Evolutionary conservation across 2,888 invertebrate species (phyloP).

Genomic region (Drymonia ruficornis): DNA sequence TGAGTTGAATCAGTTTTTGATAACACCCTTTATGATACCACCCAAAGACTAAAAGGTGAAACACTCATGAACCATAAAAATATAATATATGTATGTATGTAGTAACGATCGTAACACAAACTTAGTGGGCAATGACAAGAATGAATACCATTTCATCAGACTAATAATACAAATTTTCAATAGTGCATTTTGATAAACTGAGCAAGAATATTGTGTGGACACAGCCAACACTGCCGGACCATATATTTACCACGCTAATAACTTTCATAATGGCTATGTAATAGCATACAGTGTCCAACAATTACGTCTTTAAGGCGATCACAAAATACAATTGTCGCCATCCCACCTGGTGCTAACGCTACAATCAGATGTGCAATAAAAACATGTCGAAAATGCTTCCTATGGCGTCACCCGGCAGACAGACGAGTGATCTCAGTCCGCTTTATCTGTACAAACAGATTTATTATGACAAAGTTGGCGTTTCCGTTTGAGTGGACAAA

Average conservation of each 20-base stretch:
- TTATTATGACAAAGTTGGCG: constrained; percentile 4
- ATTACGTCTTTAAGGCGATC: neutral
- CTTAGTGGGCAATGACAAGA: too few species aligned
- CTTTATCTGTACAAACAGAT: constrained; percentile 32
- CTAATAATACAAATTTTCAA: too few species aligned
- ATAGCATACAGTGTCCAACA: neutral
- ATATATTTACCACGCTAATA: neutral
- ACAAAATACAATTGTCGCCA: constrained; percentile 5
- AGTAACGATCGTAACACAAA: too few species aligned
- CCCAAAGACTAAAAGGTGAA: too few species aligned
- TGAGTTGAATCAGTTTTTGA: too few species aligned
- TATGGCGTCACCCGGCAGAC: constrained; percentile 26
- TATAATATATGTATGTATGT: too few species aligned
- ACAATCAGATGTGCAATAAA: constrained; percentile 38
- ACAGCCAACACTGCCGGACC: neutral
- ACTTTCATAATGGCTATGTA: too few species aligned
- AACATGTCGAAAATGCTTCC: constrained; percentile 28
- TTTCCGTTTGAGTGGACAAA: constrained; percentile 2
- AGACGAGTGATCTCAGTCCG: constrained; percentile 31
- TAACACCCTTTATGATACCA: too few species aligned
- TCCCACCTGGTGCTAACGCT: constrained; percentile 27
- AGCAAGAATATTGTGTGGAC: too few species aligned
- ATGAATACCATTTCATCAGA: too few species aligned
- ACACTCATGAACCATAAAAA: too few species aligned
- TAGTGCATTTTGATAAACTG: too few species aligned